Evolutionary conservation across 2,113 vertebrate species (phyloP), one percentile per base, ranked within the genome.

Genomic region (Nycticryphes semicollaris): DNA sequence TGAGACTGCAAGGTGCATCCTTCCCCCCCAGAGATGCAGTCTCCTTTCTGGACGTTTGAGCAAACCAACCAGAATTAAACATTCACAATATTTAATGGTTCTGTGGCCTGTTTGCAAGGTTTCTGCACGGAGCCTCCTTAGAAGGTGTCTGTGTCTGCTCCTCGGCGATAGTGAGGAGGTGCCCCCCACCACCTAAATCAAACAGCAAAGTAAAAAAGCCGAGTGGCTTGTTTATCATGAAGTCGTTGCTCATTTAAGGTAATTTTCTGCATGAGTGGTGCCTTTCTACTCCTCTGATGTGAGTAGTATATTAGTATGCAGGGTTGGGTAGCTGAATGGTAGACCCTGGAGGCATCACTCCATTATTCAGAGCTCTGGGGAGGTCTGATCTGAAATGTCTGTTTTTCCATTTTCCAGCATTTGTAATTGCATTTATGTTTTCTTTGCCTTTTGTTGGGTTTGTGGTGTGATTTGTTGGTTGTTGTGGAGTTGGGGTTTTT

Each of bases 211-310:
- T 43, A 5, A 31, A 50, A 43, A 43, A 87, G 78, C n/a, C 48
- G 4, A 88, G 64, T 9, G 59, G 53, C 76, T 86, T 92, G 73
- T 92, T 96, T 94, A 73, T 95, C 81, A 72, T 70, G 82, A 92
- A 96, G 84, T 84, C 64, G 6, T 81, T 94, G 94, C 95, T 94
- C 95, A 92, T 96, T 96, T 95, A 53, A 92, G 96, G 93, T 90
- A 92, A 96, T 96, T 96, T 96, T 96, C 96, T 92, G 94, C 94
- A 83, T 91, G 92, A 96, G 95, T 80, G 87, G 63, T 54, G 92
- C 92, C 94, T 95, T 89, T 95, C 90, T 91, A 47, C 91, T 87
- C 78, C 15, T 68, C 83, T 75, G 75, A 77, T 79, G 70, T 39
- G 83, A 92, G 89, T 18, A 70, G 83, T 63, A 8, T 87, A 95